These are phyloP conservation scores for Merluccius polli DNA, from an alignment of 2,797 vertebrate genomes.

Conservation along the genomic window DNA sequence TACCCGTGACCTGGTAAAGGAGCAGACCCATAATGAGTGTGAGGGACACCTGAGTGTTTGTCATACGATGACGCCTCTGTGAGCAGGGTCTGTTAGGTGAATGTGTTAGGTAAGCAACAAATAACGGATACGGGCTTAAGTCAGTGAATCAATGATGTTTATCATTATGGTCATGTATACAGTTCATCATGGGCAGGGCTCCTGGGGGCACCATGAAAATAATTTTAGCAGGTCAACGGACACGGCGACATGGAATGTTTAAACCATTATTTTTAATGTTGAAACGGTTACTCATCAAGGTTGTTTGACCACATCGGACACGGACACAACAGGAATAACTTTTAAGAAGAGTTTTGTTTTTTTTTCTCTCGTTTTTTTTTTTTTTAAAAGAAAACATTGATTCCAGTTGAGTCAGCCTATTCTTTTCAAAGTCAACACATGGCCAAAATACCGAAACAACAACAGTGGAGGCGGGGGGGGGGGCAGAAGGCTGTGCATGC, in stretches of 20 bases:
- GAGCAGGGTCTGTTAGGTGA: too few species aligned
- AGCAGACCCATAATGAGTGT: too few species aligned
- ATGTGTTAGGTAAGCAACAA: too few species aligned
- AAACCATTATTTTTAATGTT: background rate
- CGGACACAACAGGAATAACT: background rate
- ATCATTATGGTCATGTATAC: too few species aligned
- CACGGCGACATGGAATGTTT: background rate
- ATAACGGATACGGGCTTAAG: too few species aligned
- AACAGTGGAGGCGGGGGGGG: background rate
- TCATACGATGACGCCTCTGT: too few species aligned
- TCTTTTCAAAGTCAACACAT: background rate
- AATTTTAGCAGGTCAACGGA: background rate
- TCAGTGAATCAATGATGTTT: too few species aligned
- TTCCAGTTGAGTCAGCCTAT: slow-evolving; percentile 1
- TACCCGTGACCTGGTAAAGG: too few species aligned
- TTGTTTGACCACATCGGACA: background rate
- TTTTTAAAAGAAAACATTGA: background rate
- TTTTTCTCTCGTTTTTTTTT: background rate
- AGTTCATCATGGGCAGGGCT: background rate
- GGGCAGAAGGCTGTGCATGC: background rate
- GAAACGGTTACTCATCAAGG: slow-evolving; percentile 1
- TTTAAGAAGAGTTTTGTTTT: background rate
- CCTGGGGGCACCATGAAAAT: background rate
- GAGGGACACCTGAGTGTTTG: too few species aligned
- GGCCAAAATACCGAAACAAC: background rate